A percentile compares a stretch with the other conserved stretches of the same genome.
These are phyloP conservation scores for Sebastes fasciatus DNA, from an alignment of 2,113 vertebrate genomes.

Conservation along the genomic window DNA sequence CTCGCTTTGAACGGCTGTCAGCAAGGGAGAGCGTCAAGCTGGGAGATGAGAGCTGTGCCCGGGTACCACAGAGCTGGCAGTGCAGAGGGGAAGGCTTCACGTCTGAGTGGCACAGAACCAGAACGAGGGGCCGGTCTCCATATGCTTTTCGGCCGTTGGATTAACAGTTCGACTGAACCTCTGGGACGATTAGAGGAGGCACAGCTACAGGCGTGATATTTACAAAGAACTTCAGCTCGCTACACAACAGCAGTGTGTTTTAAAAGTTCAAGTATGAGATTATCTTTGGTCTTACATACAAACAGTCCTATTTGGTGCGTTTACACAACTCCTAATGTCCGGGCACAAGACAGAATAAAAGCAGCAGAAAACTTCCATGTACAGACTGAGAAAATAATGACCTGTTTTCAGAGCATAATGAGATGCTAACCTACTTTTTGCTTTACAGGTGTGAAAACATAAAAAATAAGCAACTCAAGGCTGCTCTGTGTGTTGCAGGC, in stretches of 20 bases:
- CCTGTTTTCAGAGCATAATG: constrained; percentile 49
- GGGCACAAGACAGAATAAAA: not conserved
- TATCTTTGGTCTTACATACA: constrained; percentile 13
- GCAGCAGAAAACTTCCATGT: constrained; percentile 20
- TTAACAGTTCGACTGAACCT: constrained; percentile 32
- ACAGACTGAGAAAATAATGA: not conserved
- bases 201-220: not conserved
- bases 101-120: constrained; percentile 33
- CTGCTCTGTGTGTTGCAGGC: constrained; percentile 4
- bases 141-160: constrained; percentile 35
- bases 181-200: constrained; percentile 1
- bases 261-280: not conserved
- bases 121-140: not conserved
- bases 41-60: constrained; percentile 35
- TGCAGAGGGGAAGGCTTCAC: constrained; percentile 13
- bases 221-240: not conserved
- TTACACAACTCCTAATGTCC: not conserved
- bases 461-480: constrained; percentile 53
- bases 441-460: constrained; percentile 64
- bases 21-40: constrained; percentile 20
- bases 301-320: not conserved
- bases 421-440: constrained; percentile 64
- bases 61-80: constrained; percentile 31
- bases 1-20: constrained; percentile 48
- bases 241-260: not conserved